Conservation (phyloP, 2,888 invertebrate genomes). For the Hylaea fasciaria region DNA sequence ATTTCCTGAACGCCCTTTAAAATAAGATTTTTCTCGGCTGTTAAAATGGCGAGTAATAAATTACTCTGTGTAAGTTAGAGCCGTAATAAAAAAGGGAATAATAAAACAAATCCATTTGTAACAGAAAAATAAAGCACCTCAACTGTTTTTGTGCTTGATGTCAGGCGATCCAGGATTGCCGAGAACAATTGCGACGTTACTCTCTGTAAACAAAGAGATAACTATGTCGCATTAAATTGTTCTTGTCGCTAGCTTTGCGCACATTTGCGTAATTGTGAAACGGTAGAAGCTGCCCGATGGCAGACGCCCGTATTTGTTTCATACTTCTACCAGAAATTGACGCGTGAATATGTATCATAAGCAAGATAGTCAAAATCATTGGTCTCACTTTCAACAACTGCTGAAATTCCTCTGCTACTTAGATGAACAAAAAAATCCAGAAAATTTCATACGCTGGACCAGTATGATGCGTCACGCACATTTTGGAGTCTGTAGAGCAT, state of each 20-base stretch:
- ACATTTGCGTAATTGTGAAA: not conserved
- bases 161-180: slow-evolving; percentile 41
- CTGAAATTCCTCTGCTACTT: too few species aligned
- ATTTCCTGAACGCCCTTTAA: slow-evolving; percentile 33
- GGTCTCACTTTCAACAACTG: too few species aligned
- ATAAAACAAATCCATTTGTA: slow-evolving; percentile 51
- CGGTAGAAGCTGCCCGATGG: not conserved
- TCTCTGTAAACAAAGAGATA: slow-evolving; percentile 46
- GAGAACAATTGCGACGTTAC: slow-evolving; percentile 48
- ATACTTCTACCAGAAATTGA: too few species aligned
- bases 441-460: too few species aligned
- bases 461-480: too few species aligned
- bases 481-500: too few species aligned
- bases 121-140: slow-evolving; percentile 41
- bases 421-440: too few species aligned
- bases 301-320: not conserved
- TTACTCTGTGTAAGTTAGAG: slow-evolving; percentile 39
- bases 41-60: slow-evolving; percentile 36
- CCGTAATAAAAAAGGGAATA: slow-evolving; percentile 41
- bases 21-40: slow-evolving; percentile 34
- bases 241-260: slow-evolving; percentile 13
- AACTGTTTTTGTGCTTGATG: slow-evolving; percentile 47
- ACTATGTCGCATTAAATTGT: slow-evolving; percentile 33
- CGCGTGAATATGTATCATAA: too few species aligned
- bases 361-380: too few species aligned